Evolutionary conservation across 2,113 vertebrate genomes (phyloP).

Genomic region (Sander lucioperca): DNA sequence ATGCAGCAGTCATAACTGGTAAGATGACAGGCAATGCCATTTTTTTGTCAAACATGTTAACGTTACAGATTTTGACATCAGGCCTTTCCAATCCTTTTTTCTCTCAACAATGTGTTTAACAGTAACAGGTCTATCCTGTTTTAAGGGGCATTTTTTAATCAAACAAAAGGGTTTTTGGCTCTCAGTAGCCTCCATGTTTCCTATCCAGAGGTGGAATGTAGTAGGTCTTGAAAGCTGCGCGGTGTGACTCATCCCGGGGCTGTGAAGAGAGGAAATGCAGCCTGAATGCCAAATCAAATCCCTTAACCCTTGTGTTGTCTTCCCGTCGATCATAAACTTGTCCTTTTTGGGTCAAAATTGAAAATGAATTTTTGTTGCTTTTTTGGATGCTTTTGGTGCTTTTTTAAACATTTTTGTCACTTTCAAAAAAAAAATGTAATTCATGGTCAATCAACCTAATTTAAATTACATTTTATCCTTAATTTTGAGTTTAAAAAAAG

Average conservation of each 20-base stretch:
- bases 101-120: constrained; percentile 5
- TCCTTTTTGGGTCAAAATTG: no score
- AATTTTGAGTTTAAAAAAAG: no score
- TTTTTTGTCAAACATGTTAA: not conserved
- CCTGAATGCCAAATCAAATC: constrained; percentile 38
- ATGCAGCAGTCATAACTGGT: not conserved
- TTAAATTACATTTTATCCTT: no score
- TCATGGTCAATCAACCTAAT: no score
- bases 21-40: constrained; percentile 24
- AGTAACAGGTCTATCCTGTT: constrained; percentile 33
- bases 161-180: constrained; percentile 23
- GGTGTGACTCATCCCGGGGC: constrained; percentile 82
- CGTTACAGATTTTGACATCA: constrained; percentile 25
- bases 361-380: no score
- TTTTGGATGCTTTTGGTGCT: no score
- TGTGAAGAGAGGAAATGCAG: constrained; percentile 72
- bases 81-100: constrained; percentile 17
- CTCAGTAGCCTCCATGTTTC: constrained; percentile 82
- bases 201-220: constrained; percentile 83
- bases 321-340: no score
- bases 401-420: no score
- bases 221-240: constrained; percentile 74
- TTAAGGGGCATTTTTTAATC: constrained; percentile 13
- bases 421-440: no score
- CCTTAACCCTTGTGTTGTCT: no score